Evolutionary conservation across 2,113 vertebrate species (phyloP).

Genomic region (Ophiodon elongatus): DNA sequence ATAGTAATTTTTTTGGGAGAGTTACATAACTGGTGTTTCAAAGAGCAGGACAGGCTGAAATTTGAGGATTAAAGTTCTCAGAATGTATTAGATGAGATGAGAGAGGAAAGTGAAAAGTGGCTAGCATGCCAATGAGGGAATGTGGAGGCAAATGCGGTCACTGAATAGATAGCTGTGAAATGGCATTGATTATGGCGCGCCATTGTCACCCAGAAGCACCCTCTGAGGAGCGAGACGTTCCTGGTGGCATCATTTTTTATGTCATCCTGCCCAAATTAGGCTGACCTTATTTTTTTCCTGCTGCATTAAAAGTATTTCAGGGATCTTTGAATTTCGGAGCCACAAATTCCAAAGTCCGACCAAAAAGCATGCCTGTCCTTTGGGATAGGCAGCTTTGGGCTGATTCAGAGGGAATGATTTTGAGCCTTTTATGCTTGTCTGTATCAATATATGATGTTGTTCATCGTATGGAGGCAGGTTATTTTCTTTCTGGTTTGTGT

Average conservation of each 20-base stretch:
- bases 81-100: slow-evolving; percentile 41
- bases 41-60: slow-evolving; percentile 43
- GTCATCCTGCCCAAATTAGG: slow-evolving; percentile 35
- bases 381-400: neutral
- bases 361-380: neutral
- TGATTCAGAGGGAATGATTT: neutral
- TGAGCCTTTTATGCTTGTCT: neutral
- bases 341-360: neutral
- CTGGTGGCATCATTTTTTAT: slow-evolving; percentile 56
- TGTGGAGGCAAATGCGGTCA: slow-evolving; percentile 39
- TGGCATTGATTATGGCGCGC: slow-evolving; percentile 50
- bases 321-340: slow-evolving; percentile 29
- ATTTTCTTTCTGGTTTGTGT: neutral
- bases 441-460: neutral
- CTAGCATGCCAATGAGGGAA: slow-evolving; percentile 58
- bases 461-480: too few relatives aligned
- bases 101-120: slow-evolving; percentile 38
- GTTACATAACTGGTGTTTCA: slow-evolving; percentile 61
- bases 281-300: slow-evolving; percentile 59
- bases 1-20: slow-evolving; percentile 22
- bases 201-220: slow-evolving; percentile 44
- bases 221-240: slow-evolving; percentile 33
- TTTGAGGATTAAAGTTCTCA: slow-evolving; percentile 59
- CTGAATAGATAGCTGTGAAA: slow-evolving; percentile 50
- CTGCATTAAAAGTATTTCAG: slow-evolving; percentile 36